Conservation (phyloP, 1,140 invertebrate genomes). For the Charaxes varanes region DNA sequence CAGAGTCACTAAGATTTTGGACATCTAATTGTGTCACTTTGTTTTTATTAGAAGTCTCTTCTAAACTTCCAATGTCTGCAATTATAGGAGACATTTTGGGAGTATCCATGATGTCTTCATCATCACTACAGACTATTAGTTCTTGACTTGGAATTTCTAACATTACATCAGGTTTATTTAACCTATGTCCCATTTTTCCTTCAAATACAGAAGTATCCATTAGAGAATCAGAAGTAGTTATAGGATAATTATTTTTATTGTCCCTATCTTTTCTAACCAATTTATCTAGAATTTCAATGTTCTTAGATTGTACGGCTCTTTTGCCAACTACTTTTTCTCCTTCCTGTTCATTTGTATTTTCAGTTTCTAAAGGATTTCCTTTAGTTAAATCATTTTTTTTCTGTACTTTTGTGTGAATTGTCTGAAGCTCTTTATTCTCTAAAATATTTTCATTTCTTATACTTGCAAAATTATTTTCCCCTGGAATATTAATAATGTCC, state of each 20-base stretch:
- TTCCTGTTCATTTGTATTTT: background rate
- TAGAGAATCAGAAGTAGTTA: constrained; percentile 1
- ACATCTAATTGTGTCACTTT: background rate
- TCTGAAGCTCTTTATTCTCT: background rate
- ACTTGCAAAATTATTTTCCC: background rate
- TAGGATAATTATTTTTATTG: constrained; percentile 3
- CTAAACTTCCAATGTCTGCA: constrained; percentile 7
- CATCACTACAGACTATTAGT: constrained; percentile 33
- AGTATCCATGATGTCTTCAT: constrained; percentile 12
- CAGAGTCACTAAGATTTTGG: too few relatives aligned
- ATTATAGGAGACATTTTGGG: constrained; percentile 19
- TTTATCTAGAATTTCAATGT: too few relatives aligned
- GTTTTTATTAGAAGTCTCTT: constrained; percentile 2
- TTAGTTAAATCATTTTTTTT: too few relatives aligned
- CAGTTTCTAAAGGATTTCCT: constrained; percentile 1
- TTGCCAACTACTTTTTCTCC: too few relatives aligned
- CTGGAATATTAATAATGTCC: constrained; percentile 1
- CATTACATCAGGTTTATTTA: constrained; percentile 51
- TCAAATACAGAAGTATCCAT: constrained; percentile 9
- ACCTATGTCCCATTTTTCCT: constrained; percentile 26
- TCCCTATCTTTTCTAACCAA: too few relatives aligned
- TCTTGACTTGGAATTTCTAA: constrained; percentile 54
- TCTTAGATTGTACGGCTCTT: too few relatives aligned
- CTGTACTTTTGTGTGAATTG: background rate
- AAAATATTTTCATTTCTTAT: background rate